Evolutionary conservation across 1,140 invertebrate species (phyloP).

Genomic region (Listronotus bonariensis): DNA sequence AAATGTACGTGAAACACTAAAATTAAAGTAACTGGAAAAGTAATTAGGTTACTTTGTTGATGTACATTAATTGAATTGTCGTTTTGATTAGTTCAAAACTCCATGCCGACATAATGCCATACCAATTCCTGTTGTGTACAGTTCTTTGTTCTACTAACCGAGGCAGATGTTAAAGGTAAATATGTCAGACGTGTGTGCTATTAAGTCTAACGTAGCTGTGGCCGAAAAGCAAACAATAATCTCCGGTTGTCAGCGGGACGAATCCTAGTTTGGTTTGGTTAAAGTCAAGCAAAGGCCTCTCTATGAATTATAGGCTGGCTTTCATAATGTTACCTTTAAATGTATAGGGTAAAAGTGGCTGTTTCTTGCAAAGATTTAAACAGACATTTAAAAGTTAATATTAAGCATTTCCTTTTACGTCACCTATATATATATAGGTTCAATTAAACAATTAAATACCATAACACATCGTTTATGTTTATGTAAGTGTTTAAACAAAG

Average conservation of each 20-base stretch:
- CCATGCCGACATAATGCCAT: conserved; percentile 10
- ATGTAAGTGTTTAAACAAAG: too few relatives aligned
- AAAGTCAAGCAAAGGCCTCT: neutral
- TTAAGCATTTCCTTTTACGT: too few relatives aligned
- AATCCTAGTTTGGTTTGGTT: conserved; percentile 10
- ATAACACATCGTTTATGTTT: too few relatives aligned
- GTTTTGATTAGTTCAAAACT: conserved; percentile 22
- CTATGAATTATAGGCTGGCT: neutral
- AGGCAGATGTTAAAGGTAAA: conserved; percentile 44
- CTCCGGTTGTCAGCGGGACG: conserved; percentile 41
- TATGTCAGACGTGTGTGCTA: conserved; percentile 42
- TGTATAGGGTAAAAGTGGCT: neutral
- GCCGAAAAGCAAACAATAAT: conserved; percentile 45
- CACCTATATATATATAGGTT: too few relatives aligned
- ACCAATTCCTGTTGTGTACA: conserved; percentile 20
- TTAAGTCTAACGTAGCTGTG: conserved; percentile 40
- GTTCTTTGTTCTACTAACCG: conserved; percentile 27
- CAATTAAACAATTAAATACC: too few relatives aligned
- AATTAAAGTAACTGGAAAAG: conserved; percentile 4
- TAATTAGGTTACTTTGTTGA: conserved; percentile 19
- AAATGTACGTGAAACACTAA: too few relatives aligned
- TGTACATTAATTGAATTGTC: conserved; percentile 17
- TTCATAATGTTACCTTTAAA: neutral
- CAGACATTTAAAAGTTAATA: too few relatives aligned
- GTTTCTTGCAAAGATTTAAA: too few relatives aligned